Percentiles rank a stretch among this genome's conserved stretches.
Evolutionary conservation across 2,888 invertebrate genomes (phyloP).

Genomic region (Andrena trimmerana): DNA sequence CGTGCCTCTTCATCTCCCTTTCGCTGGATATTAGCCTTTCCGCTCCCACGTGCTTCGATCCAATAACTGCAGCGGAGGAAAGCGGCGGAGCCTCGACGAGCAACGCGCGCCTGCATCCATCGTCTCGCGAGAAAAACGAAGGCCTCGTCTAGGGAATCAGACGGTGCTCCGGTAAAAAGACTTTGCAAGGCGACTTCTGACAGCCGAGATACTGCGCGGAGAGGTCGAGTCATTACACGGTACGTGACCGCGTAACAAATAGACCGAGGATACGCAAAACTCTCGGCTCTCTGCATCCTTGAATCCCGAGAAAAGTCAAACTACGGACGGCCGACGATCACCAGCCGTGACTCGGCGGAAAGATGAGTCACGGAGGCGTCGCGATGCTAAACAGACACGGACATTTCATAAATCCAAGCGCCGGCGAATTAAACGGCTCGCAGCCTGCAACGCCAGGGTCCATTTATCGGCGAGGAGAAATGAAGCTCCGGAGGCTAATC

Average conservation of each 20-base stretch:
- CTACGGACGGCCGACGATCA: conserved; percentile 23
- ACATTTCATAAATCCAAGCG: conserved; percentile 20
- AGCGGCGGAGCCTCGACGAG: neutral
- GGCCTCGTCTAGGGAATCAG: neutral
- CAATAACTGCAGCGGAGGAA: too few species aligned
- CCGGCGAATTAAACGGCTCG: conserved; percentile 24
- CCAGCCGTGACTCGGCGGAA: conserved; percentile 34
- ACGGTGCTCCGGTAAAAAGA: conserved; percentile 4
- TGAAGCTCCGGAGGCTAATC: neutral
- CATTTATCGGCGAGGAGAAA: conserved; percentile 6
- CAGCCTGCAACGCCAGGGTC: neutral
- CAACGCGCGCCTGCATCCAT: neutral
- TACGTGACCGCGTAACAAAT: conserved; percentile 64
- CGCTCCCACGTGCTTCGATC: neutral
- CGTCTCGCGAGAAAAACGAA: neutral
- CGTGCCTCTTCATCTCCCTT: neutral
- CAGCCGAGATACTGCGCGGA: conserved; percentile 11
- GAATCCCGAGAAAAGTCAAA: conserved; percentile 49
- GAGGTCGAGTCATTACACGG: conserved; percentile 59
- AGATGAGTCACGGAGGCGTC: conserved; percentile 16
- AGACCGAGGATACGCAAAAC: conserved; percentile 63
- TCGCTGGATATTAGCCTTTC: too few species aligned
- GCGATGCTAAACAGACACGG: conserved; percentile 14
- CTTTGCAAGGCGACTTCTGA: neutral
- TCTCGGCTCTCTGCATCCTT: conserved; percentile 58